Percentiles rank a stretch among this genome's conserved stretches.
These are phyloP conservation scores for Scaptomyza graminum DNA, from an alignment of 1,140 invertebrate species.

Conservation along the genomic window DNA sequence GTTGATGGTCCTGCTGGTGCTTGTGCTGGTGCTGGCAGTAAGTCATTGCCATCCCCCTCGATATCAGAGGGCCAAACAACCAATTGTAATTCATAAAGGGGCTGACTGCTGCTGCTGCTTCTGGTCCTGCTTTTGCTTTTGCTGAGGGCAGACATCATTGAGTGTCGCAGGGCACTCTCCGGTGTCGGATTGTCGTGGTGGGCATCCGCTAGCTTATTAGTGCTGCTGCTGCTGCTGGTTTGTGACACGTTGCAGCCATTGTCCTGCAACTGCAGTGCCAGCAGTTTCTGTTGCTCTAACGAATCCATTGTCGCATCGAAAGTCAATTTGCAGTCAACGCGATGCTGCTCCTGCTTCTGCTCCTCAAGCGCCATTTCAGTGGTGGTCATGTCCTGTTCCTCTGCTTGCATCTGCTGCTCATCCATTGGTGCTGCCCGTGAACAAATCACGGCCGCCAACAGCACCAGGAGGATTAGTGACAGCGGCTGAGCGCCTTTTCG, in stretches of 20 bases:
- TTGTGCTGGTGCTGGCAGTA: slow-evolving; percentile 18
- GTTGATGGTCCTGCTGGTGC: slow-evolving; percentile 14
- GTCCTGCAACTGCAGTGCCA: slow-evolving; percentile 16
- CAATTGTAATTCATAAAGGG: slow-evolving; percentile 81
- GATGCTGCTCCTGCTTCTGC: slow-evolving; percentile 18
- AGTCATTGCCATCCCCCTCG: slow-evolving; percentile 61
- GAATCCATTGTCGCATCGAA: slow-evolving; percentile 77
- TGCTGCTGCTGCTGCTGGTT: not conserved
- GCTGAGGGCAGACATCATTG: not conserved
- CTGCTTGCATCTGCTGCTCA: not conserved
- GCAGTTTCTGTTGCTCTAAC: slow-evolving; percentile 58
- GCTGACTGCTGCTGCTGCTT: slow-evolving; percentile 56
- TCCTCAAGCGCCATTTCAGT: slow-evolving; percentile 14
- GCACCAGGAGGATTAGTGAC: slow-evolving; percentile 38
- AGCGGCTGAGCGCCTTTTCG: slow-evolving; percentile 14
- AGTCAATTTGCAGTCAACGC: slow-evolving; percentile 79
- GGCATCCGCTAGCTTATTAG: slow-evolving; percentile 56
- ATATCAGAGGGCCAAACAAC: slow-evolving; percentile 76
- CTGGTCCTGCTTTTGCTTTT: slow-evolving; percentile 6
- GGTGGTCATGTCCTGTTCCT: not conserved
- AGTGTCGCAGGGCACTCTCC: not conserved
- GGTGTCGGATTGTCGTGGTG: not conserved
- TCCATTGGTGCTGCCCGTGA: slow-evolving; percentile 16
- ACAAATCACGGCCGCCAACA: slow-evolving; percentile 37
- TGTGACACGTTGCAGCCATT: slow-evolving; percentile 27